These are phyloP conservation scores for Sminthopsis crassicaudata DNA, from an alignment of 2,113 vertebrate genomes.

Conservation along the genomic window DNA sequence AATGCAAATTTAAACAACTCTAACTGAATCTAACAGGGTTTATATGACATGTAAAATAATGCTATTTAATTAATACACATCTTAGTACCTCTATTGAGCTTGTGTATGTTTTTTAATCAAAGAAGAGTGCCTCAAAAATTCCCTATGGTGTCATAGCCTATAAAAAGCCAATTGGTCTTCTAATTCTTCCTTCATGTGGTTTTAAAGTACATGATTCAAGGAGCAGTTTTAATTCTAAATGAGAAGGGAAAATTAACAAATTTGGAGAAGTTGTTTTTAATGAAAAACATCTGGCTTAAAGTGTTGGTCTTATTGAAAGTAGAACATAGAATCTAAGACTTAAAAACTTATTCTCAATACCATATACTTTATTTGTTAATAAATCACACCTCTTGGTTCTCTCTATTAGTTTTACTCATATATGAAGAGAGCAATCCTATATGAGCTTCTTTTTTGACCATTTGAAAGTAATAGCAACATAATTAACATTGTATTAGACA, in stretches of 20 bases:
- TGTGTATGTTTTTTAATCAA: slow-evolving; percentile 37
- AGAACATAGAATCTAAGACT: neutral
- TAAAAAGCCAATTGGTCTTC: slow-evolving; percentile 37
- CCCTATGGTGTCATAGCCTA: slow-evolving; percentile 11
- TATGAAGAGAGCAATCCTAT: slow-evolving; percentile 6
- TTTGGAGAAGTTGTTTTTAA: slow-evolving; percentile 18
- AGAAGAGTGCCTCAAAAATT: slow-evolving; percentile 28
- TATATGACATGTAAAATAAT: neutral
- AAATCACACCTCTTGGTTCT: slow-evolving; percentile 49
- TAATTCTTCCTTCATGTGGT: slow-evolving; percentile 21
- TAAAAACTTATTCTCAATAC: slow-evolving; percentile 18
- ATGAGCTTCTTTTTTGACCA: slow-evolving; percentile 32
- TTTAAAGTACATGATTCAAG: neutral
- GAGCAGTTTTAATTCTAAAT: slow-evolving; percentile 8
- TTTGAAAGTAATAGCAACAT: slow-evolving; percentile 24
- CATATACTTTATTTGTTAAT: neutral
- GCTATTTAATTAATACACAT: slow-evolving; percentile 10
- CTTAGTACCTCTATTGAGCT: slow-evolving; percentile 2
- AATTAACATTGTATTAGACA: neutral
- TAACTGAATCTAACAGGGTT: neutral
- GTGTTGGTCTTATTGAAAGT: neutral
- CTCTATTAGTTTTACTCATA: slow-evolving; percentile 10
- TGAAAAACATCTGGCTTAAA: slow-evolving; percentile 1
- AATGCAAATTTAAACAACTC: too few species aligned
- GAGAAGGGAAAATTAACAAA: slow-evolving; percentile 3